Conservation (phyloP, 1,140 invertebrate species). For the Pachypeltis micranthus region DNA sequence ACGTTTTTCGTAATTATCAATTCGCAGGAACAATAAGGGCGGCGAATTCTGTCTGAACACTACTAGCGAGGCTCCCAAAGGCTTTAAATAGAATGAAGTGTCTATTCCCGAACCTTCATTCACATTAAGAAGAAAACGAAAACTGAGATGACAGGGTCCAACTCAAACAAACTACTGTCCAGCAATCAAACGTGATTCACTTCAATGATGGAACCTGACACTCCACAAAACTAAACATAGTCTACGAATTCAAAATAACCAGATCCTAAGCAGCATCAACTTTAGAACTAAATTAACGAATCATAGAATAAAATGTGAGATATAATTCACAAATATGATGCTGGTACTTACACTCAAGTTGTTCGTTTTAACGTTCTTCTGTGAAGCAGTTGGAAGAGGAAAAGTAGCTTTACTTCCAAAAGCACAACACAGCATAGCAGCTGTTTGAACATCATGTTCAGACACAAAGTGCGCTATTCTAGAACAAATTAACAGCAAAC, state of each 20-base stretch:
- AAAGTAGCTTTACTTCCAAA: conserved; percentile 49
- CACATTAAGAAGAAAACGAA: no score
- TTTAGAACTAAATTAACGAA: not conserved
- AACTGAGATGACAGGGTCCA: no score
- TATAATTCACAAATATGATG: not conserved
- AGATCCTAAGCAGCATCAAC: not conserved
- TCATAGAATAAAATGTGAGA: not conserved
- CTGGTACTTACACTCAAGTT: conserved; percentile 41
- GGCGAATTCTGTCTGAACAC: no score
- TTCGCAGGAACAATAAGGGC: no score
- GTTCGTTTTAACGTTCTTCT: conserved; percentile 37
- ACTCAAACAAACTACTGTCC: no score
- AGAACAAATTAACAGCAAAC: conserved; percentile 28
- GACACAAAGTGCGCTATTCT: conserved; percentile 67
- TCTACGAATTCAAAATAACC: not conserved
- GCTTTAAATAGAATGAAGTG: no score
- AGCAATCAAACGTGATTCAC: no score
- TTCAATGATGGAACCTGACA: no score
- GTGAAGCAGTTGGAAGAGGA: conserved; percentile 30
- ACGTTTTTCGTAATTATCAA: no score
- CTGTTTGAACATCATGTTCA: conserved; percentile 79
- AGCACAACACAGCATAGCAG: conserved; percentile 80
- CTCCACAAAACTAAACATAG: conserved; percentile 1
- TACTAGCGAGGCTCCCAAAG: no score
- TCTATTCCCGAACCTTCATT: no score